Conservation (phyloP, 2,888 invertebrate genomes). For the Trissoscelio sp. region DNA sequence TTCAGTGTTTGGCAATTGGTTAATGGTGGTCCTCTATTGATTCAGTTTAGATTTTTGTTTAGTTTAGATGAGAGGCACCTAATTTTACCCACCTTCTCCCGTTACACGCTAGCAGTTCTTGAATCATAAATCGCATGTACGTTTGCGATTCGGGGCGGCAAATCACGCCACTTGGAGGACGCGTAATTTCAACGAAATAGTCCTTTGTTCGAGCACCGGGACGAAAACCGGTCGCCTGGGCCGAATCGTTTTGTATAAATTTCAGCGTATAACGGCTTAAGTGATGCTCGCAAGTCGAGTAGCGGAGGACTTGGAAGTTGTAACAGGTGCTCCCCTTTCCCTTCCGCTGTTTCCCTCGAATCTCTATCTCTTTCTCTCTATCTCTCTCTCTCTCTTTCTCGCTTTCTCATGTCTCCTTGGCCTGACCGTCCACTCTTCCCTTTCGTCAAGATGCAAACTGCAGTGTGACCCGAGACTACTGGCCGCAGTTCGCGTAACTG, state of each 20-base stretch:
- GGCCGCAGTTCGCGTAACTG: slow-evolving; percentile 43
- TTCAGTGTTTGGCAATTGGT: no score
- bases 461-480: slow-evolving; percentile 28
- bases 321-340: slow-evolving; percentile 74
- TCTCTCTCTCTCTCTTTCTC: neutral
- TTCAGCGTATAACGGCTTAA: slow-evolving; percentile 70
- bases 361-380: no score
- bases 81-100: no score
- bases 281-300: slow-evolving; percentile 61
- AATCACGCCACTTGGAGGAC: slow-evolving; percentile 21
- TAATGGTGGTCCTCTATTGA: no score
- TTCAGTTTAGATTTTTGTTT: no score
- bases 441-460: slow-evolving; percentile 47
- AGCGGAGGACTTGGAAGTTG: slow-evolving; percentile 71
- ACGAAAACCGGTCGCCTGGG: slow-evolving; percentile 44
- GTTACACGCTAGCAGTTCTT: no score
- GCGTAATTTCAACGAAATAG: slow-evolving; percentile 22
- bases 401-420: neutral
- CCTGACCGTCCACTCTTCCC: slow-evolving; percentile 9
- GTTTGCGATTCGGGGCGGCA: no score
- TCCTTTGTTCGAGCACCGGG: slow-evolving; percentile 31
- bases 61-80: no score
- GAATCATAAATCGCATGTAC: no score
- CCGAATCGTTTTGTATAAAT: slow-evolving; percentile 70
- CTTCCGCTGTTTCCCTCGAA: slow-evolving; percentile 27